Percentiles rank a stretch among this genome's conserved stretches.
Conservation (phyloP, 2,888 invertebrate genomes). For the Exocentrus adspersus region DNA sequence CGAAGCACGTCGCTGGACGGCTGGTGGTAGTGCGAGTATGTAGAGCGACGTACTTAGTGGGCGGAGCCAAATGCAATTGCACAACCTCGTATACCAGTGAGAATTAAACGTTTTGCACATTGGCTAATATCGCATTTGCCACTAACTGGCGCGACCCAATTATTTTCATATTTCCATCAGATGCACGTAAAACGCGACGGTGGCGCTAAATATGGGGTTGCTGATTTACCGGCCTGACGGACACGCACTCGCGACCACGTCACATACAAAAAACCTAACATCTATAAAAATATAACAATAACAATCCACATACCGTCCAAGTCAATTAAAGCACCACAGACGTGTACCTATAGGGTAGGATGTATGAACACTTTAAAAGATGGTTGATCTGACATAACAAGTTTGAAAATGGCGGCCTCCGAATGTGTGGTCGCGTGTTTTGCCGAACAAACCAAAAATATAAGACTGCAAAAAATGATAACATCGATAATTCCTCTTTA, state of each 20-base stretch:
- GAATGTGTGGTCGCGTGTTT: too few species aligned
- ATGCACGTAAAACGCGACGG: neutral
- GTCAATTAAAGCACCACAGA: too few species aligned
- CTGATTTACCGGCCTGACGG: neutral
- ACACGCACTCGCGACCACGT: neutral
- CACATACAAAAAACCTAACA: neutral
- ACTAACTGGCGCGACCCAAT: constrained; percentile 19
- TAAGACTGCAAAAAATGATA: too few species aligned
- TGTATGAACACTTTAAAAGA: too few species aligned
- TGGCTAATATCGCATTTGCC: constrained; percentile 28
- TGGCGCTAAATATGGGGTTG: constrained; percentile 6
- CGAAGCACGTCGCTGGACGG: too few species aligned
- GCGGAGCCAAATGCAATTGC: constrained; percentile 40
- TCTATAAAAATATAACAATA: neutral
- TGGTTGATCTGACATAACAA: too few species aligned
- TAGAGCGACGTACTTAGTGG: constrained; percentile 34
- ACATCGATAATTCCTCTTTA: too few species aligned
- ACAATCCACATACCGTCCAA: too few species aligned
- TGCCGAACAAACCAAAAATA: too few species aligned
- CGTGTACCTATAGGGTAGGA: too few species aligned
- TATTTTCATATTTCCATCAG: constrained; percentile 20
- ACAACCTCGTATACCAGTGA: constrained; percentile 39
- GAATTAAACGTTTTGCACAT: constrained; percentile 31
- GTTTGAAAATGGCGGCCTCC: too few species aligned
- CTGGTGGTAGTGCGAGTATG: constrained; percentile 7